Evolutionary conservation across 2,113 vertebrate species (phyloP).

Genomic region (Pteropus alecto): DNA sequence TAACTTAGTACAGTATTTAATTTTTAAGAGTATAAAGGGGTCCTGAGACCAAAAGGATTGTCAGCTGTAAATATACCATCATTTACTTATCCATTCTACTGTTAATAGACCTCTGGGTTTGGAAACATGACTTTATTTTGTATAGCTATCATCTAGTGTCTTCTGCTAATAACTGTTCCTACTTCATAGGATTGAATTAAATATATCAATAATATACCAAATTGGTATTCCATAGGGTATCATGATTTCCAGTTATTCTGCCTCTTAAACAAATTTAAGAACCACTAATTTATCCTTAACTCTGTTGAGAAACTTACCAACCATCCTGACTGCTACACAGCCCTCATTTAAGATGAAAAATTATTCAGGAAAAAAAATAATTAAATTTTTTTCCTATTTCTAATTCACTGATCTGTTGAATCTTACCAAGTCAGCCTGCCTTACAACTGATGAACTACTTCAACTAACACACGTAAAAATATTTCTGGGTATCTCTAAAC

Average conservation of each 20-base stretch:
- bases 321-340: background rate
- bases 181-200: background rate
- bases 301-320: background rate
- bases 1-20: background rate
- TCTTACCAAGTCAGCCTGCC: background rate
- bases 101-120: background rate
- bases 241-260: background rate
- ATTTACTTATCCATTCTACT: background rate
- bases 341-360: background rate
- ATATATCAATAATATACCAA: background rate
- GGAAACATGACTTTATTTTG: slow-evolving; percentile 26
- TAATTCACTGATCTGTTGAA: background rate
- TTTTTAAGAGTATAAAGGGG: background rate
- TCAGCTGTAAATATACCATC: background rate
- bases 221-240: background rate
- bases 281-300: background rate
- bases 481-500: background rate
- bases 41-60: background rate
- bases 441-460: background rate
- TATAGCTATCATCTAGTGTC: background rate
- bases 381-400: background rate
- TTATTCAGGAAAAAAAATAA: background rate
- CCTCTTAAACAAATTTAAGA: slow-evolving; percentile 10
- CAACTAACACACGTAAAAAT: background rate
- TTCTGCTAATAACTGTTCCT: background rate